Base-by-base conservation (phyloP, 2,113 vertebrate genomes). In the Anhinga anhinga region DNA sequence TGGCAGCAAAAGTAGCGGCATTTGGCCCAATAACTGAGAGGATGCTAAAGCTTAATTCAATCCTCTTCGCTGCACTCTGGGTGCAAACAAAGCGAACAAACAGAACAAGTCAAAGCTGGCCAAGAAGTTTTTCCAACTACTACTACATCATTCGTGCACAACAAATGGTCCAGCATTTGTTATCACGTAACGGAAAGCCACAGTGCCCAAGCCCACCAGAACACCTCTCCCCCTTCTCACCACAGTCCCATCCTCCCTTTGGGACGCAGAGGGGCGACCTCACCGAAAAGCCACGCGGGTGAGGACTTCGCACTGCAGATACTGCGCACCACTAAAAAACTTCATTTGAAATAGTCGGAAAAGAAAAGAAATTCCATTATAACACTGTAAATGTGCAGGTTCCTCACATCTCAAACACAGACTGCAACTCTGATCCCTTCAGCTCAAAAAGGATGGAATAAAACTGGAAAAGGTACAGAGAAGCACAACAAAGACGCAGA, bases 21-120 rank as follows among this genome's bases (percentile, higher is more conserved):
- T 77, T 94, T 97, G 91, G 97, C 93, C 97, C 96, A 91, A 62
- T 90, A 97, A 95, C 91, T 93, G 91, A 94, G 89, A 95, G 91
- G 87, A 95, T 95, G 94, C 72, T 95, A 19, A 91, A 94, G 94
- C 92, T 96, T 95, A 96, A 96, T 90, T 96, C 93, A 90, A 77
- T 94, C 94, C 71, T 95, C 89, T 95, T 96, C 89, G 71, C 93
- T 87, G 90, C 84, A 34, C 91, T 91, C 86, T 30, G 84, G 82
- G 66, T 88, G 26, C 93, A 97, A 95, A 96, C 84, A 85, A 94
- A 97, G 95, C 94, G 88, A 95, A 95, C 93, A 95, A 97, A 89
- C 91, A 95, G 88, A 94, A 95, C 56, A 55, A 93, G 95, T 34
- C 67, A 77, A 82, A 90, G 87, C 89, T 50, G 53, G 93, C 91